Base-by-base conservation (phyloP, 2,888 invertebrate species). In the Agrotis clavis region DNA sequence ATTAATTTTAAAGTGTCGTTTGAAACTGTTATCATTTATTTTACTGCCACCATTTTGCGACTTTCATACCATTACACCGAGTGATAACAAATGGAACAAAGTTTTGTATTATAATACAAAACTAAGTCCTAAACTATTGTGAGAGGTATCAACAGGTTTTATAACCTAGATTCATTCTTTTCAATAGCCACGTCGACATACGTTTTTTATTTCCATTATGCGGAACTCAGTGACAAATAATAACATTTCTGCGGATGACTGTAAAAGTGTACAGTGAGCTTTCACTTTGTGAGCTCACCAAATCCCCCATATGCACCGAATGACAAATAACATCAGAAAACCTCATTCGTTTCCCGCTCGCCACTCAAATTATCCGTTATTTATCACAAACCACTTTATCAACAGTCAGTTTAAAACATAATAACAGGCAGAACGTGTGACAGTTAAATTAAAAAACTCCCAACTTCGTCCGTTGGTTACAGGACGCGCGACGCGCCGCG, bases 371-470 rank as follows among this genome's bases (percentile, higher is more conserved):
- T 53, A 64, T 67, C 51, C 63, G 47, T 71, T 60, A 81, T 78
- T 82, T 74, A 78, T 63, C 67, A 48, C 62, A 69, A 59, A 48
- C 68, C 65, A 71, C 67, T 81, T 81, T 74, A 78, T 78, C 79
- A 74, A 57, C 73, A 60, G 70, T 78, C 82, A 71, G 51, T 82
- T 73, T 67, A 78, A 67, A 80, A 82, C 68, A 65, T 73, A 74
- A 72, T 67, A 74, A 68, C 78, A 45, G 57, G 51, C 53, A 47
- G 57, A 69, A 77, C 72, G 82, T 64, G 82, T 74, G 80, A 81
- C 80, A 82, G 79, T 73, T 78, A 81, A 78, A 82, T 81, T 82
- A 77, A 73, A 80, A 78, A 79, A 80, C 30, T 64, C 64, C 11
- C 64, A 60, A 71, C 71, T 67, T 62, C 30, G 70, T 67, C 61